Evolutionary conservation across 2,113 vertebrate genomes (phyloP), one percentile per base, ranked within the genome.

Genomic region (Oreamnos americanus): DNA sequence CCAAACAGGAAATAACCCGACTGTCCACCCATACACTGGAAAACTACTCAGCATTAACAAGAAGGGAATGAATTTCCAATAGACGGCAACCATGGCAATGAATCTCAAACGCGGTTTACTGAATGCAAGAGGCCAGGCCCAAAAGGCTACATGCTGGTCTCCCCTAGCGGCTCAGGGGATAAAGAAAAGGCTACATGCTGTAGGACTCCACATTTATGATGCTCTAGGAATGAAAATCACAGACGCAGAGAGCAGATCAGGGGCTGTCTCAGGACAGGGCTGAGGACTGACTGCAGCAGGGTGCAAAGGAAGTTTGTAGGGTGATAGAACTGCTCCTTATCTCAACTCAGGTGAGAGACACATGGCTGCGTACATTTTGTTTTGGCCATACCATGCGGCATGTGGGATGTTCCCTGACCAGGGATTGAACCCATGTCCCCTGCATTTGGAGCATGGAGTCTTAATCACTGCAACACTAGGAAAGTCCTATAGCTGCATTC

Each of bases 321-420:
- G 36, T 16, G 13, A 58, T 0, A 47, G 33, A 14, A 47, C 7
- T 9, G 25, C 43, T 94, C 57, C 43, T 26, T 2, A 2, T 53
- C 92, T n/a, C 17, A 3, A 39, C 64, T 55, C 14, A 81, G 10
- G 11, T 14, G 74, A 28, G 2, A 36, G 17, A n/a, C 0, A 36
- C 1, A 1, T 13, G 30, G 76, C 81, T 49, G 7, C 1, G 2
- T 3, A 60, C 0, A 0, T 39, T 74, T 39, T 74, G 10, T 39
- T 74, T 39, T 12, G n/a, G 19, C 67, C n/a, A 74, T 0, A 6
- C 67, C 19, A 74, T 25, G 67, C 1, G 21, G 67, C 67, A 13
- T 39, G 67, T 12, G 21, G 67, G 67, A 39, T 74, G 36, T 25
- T 74, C 36, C 36, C n/a, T 25, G 67, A 74, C 67, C 19, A 25